Evolutionary conservation across 92 coral and sea anemone genomes (phyloP).

Genomic region (Phymanthus crucifer): DNA sequence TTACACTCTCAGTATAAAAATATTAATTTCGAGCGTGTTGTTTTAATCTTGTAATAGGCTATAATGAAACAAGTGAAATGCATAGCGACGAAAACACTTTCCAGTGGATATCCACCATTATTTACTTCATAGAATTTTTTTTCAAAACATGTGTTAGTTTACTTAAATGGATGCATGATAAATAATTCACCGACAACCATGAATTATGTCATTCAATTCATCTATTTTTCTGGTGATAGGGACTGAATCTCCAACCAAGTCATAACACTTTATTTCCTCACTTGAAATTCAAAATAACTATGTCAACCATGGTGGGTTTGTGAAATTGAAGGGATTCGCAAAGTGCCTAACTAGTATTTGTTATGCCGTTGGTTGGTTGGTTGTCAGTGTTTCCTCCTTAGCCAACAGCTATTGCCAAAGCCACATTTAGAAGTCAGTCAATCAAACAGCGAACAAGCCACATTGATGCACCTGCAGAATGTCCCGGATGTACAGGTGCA

Average conservation of each 20-base stretch:
- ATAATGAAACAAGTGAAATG: background rate
- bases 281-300: background rate
- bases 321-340: background rate
- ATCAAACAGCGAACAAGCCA: conserved; percentile 19
- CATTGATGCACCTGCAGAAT: conserved; percentile 44
- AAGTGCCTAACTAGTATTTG: conserved; percentile 13
- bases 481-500: conserved; percentile 83
- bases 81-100: background rate
- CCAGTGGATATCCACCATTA: background rate
- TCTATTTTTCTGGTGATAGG: conserved; percentile 10
- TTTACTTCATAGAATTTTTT: conserved; percentile 13
- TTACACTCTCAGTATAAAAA: background rate
- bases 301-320: background rate
- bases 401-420: conserved; percentile 12
- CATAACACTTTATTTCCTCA: background rate
- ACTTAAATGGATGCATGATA: conserved; percentile 17
- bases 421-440: conserved; percentile 22
- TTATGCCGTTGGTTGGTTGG: conserved; percentile 2
- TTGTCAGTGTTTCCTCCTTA: conserved; percentile 9
- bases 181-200: conserved; percentile 29
- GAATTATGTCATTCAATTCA: conserved; percentile 14
- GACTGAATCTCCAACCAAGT: background rate
- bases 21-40: background rate
- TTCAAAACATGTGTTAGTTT: conserved; percentile 35
- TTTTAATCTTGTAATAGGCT: background rate